Conservation (phyloP, 2,113 vertebrate genomes). For the Sebastes fasciatus region DNA sequence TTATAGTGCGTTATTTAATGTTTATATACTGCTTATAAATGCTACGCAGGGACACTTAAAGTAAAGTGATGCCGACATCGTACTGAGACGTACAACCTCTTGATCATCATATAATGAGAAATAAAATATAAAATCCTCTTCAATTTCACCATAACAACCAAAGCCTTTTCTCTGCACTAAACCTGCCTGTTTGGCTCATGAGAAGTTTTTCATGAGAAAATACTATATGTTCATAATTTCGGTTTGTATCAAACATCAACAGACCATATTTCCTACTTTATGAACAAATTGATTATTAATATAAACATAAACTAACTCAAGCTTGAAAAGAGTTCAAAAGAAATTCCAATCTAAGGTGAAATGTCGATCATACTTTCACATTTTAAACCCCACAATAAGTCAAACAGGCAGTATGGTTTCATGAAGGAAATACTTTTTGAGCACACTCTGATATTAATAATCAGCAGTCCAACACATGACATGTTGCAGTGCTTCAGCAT, state of each 20-base stretch:
- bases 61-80: background rate
- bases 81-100: background rate
- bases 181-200: background rate
- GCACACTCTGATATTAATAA: constrained; percentile 3
- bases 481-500: constrained; percentile 27
- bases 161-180: background rate
- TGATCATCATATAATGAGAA: background rate
- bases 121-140: background rate
- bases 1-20: too few species aligned
- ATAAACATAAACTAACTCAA: background rate
- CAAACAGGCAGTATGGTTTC: constrained; percentile 1
- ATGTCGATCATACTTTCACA: background rate
- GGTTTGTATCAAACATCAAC: background rate
- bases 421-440: constrained; percentile 22
- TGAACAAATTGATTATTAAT: background rate
- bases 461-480: constrained; percentile 27
- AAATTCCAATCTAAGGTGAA: background rate
- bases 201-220: background rate
- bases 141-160: background rate
- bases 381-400: background rate
- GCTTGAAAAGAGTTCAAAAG: background rate
- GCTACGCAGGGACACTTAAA: background rate
- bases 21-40: background rate
- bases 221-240: background rate
- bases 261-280: background rate